Percentiles rank a stretch among this genome's conserved stretches.
These are phyloP conservation scores for Drosophila glabriapex DNA, from an alignment of 2,888 invertebrate species.

Conservation along the genomic window DNA sequence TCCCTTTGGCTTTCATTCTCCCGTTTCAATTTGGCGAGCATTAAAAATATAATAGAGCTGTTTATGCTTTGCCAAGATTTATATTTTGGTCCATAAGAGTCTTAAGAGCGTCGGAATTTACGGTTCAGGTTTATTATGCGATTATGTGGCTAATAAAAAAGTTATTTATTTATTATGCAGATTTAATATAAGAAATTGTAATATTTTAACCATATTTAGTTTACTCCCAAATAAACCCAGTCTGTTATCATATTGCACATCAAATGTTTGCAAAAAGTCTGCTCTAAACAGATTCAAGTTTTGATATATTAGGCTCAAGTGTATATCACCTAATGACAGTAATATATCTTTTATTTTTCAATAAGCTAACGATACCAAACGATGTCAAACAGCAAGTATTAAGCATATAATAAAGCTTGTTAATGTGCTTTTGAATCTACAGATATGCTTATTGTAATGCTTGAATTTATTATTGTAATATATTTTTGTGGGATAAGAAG, in stretches of 20 bases:
- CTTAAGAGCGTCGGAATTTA: background rate
- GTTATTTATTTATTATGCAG: constrained; percentile 8
- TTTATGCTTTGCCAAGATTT: constrained; percentile 11
- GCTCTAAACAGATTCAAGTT: background rate
- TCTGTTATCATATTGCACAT: background rate
- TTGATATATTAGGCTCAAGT: background rate
- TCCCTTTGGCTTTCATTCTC: background rate
- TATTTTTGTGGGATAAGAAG: background rate
- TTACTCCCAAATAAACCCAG: background rate
- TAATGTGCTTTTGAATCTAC: background rate
- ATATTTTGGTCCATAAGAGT: background rate
- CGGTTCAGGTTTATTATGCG: constrained; percentile 9
- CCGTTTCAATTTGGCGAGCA: constrained; percentile 2
- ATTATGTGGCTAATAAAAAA: constrained; percentile 9
- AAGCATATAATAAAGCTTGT: background rate
- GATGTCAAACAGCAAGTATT: too few species aligned
- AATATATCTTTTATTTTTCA: constrained; percentile 5
- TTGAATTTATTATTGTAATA: background rate
- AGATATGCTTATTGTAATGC: background rate
- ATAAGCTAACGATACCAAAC: background rate
- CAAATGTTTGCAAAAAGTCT: too few species aligned
- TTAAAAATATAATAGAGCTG: constrained; percentile 1
- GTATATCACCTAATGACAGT: background rate
- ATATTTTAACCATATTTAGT: background rate
- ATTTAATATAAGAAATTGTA: background rate